These are phyloP conservation scores for Casuarius casuarius DNA, from an alignment of 2,113 vertebrate genomes.

Conservation along the genomic window DNA sequence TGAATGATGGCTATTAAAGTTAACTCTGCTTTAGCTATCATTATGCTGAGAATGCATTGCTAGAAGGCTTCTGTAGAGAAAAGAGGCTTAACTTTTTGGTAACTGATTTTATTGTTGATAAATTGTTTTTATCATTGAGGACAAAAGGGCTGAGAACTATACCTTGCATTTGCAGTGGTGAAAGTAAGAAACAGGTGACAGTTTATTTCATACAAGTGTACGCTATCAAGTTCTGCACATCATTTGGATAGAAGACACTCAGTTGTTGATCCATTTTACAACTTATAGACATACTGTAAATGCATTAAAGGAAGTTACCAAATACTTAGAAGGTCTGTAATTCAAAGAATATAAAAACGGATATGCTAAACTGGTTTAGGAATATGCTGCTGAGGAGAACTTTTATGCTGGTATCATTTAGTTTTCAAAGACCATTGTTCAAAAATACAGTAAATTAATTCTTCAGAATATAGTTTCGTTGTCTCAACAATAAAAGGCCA, in stretches of 20 bases:
- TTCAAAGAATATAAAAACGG: not conserved
- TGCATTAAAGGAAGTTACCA: not conserved
- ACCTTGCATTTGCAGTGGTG: conserved; percentile 21
- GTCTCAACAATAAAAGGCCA: conserved; percentile 23
- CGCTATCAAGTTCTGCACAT: not conserved
- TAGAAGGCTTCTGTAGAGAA: not conserved
- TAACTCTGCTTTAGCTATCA: not conserved
- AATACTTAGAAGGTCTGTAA: conserved; percentile 1
- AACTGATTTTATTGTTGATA: conserved; percentile 44
- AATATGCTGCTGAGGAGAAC: conserved; percentile 10
- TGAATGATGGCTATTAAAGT: not conserved
- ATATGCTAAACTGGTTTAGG: not conserved
- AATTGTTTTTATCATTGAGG: not conserved
- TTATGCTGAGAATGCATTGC: not conserved
- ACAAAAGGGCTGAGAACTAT: not conserved
- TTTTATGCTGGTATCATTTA: not conserved
- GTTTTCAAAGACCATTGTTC: not conserved
- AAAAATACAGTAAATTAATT: not conserved
- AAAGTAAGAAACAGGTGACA: conserved; percentile 17
- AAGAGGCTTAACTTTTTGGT: not conserved
- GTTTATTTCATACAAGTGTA: not conserved
- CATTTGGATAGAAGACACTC: not conserved
- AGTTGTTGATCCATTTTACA: not conserved
- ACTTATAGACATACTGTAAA: not conserved
- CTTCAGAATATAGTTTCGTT: conserved; percentile 2